phyloP scores from a whole-genome alignment of 2,888 invertebrate species.

The Gordius sp. region DNA sequence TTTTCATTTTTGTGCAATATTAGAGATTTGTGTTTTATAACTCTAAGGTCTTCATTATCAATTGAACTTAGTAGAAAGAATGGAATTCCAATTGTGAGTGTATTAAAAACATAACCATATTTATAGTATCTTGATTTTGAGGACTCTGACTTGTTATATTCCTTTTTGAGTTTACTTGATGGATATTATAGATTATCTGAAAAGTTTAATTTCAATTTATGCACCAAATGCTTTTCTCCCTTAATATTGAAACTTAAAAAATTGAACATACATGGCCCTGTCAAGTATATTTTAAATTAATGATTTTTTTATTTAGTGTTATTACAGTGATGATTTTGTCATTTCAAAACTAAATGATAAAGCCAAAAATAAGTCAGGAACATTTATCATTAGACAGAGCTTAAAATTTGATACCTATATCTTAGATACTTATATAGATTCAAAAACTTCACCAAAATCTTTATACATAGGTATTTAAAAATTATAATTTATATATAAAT shows the following conservation, averaged over 20 bases:
- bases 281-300: neutral
- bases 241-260: neutral
- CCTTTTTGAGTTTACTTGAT: neutral
- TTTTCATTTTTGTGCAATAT: neutral
- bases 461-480: no score
- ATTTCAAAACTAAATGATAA: neutral
- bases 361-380: neutral
- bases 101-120: neutral
- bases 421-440: no score
- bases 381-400: neutral
- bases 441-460: no score
- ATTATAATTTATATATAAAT: no score
- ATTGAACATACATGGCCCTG: neutral
- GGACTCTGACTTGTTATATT: neutral
- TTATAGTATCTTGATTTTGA: neutral
- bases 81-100: neutral
- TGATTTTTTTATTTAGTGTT: neutral
- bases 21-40: slow-evolving; percentile 4
- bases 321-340: neutral
- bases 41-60: neutral
- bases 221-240: slow-evolving; percentile 2
- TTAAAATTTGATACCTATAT: no score
- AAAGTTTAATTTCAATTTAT: neutral
- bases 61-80: neutral
- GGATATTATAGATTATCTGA: slow-evolving; percentile 3